Conservation (phyloP, 2,888 invertebrate species). For the Amphimallon solstitiale region DNA sequence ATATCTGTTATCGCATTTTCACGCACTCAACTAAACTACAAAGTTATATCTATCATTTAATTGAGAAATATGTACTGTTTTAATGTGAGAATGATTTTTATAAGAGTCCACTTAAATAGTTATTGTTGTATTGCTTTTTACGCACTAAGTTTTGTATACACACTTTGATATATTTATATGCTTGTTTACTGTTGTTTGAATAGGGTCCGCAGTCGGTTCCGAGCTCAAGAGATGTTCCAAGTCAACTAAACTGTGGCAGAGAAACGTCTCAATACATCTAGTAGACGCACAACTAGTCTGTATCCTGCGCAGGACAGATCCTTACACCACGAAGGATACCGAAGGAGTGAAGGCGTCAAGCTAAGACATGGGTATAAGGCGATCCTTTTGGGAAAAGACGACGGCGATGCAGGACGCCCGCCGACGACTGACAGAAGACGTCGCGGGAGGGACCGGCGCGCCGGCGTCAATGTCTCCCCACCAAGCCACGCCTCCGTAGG, state of each 20-base stretch:
- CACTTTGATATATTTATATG: neutral
- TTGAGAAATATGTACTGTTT: neutral
- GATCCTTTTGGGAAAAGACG: slow-evolving; percentile 59
- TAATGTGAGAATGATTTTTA: slow-evolving; percentile 9
- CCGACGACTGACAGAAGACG: slow-evolving; percentile 64
- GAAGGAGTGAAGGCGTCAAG: slow-evolving; percentile 63
- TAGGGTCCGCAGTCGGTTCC: slow-evolving; percentile 25
- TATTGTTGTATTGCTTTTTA: slow-evolving; percentile 8
- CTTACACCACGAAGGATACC: slow-evolving; percentile 62
- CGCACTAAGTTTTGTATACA: neutral
- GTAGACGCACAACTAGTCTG: slow-evolving; percentile 41
- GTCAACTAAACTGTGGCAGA: slow-evolving; percentile 44
- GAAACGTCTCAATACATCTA: slow-evolving; percentile 36
- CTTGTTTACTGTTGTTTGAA: slow-evolving; percentile 1
- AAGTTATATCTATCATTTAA: neutral
- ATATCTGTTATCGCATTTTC: neutral
- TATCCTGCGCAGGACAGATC: slow-evolving; percentile 56
- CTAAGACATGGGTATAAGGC: slow-evolving; percentile 63
- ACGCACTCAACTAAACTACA: slow-evolving; percentile 23
- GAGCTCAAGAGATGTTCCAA: slow-evolving; percentile 47
- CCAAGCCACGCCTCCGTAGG: slow-evolving; percentile 60
- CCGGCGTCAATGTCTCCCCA: slow-evolving; percentile 58
- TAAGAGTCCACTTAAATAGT: slow-evolving; percentile 3
- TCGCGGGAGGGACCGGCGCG: slow-evolving; percentile 60
- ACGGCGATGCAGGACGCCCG: slow-evolving; percentile 62